Evolutionary conservation across 53 echinoderm and acorn worm genomes (phyloP).

Genomic region (Hippasteria phrygiana): DNA sequence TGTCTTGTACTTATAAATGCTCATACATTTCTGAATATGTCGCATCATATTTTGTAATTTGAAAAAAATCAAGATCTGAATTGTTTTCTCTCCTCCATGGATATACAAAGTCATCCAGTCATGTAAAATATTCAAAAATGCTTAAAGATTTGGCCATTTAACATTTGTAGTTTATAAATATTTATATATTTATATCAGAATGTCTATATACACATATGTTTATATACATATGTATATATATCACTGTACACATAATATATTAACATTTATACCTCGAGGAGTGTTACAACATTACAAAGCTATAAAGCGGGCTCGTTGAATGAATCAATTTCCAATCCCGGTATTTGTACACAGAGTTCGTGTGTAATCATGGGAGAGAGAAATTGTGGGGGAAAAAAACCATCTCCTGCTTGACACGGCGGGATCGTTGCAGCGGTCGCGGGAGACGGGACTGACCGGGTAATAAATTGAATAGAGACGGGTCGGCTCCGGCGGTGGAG

Average conservation of each 20-base stretch:
- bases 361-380: neutral
- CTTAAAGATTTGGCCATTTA: slow-evolving; percentile 43
- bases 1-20: neutral
- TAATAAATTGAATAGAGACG: slow-evolving; percentile 56
- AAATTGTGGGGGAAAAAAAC: neutral
- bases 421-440: slow-evolving; percentile 16
- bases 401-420: slow-evolving; percentile 41
- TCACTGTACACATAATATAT: slow-evolving; percentile 46
- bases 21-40: neutral
- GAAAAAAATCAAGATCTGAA: neutral
- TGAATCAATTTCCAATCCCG: neutral
- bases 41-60: neutral
- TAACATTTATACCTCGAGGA: slow-evolving; percentile 45
- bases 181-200: slow-evolving; percentile 50
- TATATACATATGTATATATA: slow-evolving; percentile 64
- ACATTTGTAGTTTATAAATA: slow-evolving; percentile 45
- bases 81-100: neutral
- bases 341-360: neutral
- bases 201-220: slow-evolving; percentile 66
- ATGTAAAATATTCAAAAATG: neutral
- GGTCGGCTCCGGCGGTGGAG: neutral
- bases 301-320: neutral
- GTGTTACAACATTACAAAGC: slow-evolving; percentile 15
- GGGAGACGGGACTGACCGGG: slow-evolving; percentile 27
- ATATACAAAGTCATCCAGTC: neutral